Conservation (phyloP, 2,888 invertebrate genomes). For the Heliconius hortense region DNA sequence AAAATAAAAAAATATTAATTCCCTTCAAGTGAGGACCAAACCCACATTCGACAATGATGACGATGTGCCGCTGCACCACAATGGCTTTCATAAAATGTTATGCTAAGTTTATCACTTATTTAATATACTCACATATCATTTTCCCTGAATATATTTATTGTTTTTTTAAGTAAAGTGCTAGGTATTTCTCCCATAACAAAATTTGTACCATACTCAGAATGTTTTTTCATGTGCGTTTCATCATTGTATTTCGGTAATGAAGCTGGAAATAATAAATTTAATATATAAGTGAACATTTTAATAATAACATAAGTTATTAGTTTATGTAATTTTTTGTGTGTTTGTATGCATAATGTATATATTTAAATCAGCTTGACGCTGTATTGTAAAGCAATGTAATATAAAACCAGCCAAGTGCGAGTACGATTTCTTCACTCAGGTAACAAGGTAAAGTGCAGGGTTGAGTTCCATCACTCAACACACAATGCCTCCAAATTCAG, state of each 20-base stretch:
- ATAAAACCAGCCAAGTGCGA: too few relatives aligned
- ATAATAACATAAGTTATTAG: background rate
- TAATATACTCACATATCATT: constrained; percentile 21
- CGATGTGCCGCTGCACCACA: background rate
- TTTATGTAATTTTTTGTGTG: background rate
- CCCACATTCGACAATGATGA: background rate
- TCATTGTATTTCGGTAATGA: constrained; percentile 53
- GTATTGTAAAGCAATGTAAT: background rate
- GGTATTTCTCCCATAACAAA: constrained; percentile 52
- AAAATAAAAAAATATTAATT: too few relatives aligned
- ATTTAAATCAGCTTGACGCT: too few relatives aligned
- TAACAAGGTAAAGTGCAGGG: too few relatives aligned
- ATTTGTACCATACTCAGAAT: constrained; percentile 48
- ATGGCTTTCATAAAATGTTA: background rate
- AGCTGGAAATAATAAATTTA: constrained; percentile 36
- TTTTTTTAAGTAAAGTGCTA: constrained; percentile 46
- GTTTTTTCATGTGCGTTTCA: constrained; percentile 52
- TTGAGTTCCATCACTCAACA: too few relatives aligned
- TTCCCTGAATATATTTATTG: constrained; percentile 29
- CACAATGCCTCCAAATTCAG: too few relatives aligned
- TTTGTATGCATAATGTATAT: too few relatives aligned
- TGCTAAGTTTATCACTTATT: background rate
- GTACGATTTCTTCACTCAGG: too few relatives aligned
- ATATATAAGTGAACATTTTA: background rate
- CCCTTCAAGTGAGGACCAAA: too few relatives aligned